phyloP scores from a whole-genome alignment of 2,888 invertebrate species.

The Nezara viridula region DNA sequence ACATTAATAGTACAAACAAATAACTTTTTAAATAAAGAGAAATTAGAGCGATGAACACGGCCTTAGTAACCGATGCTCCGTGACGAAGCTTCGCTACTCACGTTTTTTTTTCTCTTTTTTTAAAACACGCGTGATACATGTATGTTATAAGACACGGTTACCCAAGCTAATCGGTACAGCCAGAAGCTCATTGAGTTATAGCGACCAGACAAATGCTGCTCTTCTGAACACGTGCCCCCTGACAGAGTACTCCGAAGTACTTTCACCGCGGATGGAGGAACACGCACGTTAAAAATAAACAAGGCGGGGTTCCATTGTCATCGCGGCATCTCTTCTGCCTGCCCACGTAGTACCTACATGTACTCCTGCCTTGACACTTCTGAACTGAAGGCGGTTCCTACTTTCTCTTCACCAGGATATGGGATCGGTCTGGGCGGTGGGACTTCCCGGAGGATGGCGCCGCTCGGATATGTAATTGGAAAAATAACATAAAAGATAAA shows the following conservation, averaged over 20 bases:
- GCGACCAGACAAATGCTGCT: background rate
- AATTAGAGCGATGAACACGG: no score
- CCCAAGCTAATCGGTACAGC: background rate
- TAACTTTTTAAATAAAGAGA: no score
- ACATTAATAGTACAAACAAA: no score
- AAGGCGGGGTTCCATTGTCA: background rate
- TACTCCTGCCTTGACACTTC: background rate
- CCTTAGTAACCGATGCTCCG: no score
- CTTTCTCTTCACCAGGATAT: conserved; percentile 8
- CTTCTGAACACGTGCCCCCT: background rate
- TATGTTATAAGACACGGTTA: background rate
- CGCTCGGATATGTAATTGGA: background rate
- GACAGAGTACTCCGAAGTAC: background rate
- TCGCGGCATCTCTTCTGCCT: background rate
- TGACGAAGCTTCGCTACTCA: no score
- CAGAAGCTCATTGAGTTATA: background rate
- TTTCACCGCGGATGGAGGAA: background rate
- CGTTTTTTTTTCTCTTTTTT: no score
- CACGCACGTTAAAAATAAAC: conserved; percentile 15
- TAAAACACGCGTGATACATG: background rate
- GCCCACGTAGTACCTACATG: background rate
- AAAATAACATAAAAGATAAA: background rate
- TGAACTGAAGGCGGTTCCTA: background rate
- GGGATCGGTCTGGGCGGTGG: background rate
- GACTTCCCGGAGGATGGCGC: background rate